phyloP scores from a whole-genome alignment of 2,113 vertebrate genomes.

The Tachycineta bicolor region DNA sequence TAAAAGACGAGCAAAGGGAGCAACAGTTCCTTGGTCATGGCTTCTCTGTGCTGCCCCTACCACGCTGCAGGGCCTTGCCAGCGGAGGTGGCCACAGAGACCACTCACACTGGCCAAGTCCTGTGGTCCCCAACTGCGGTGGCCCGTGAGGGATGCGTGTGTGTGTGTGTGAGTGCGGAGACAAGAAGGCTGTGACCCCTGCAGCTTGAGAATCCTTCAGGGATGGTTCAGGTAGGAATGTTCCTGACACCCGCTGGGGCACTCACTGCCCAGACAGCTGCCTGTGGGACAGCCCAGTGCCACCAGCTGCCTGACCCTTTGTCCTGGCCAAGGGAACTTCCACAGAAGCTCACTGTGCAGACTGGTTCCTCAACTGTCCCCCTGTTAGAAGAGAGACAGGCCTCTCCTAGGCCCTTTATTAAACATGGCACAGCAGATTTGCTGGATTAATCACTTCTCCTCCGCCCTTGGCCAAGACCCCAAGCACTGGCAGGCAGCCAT shows the following conservation, averaged over 20 bases:
- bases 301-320: not conserved
- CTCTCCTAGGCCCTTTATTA: not conserved
- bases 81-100: not conserved
- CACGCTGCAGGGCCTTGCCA: rapidly evolving
- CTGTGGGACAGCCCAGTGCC: not conserved
- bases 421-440: not conserved
- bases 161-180: not conserved
- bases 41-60: rapidly evolving
- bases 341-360: not conserved
- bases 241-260: not conserved
- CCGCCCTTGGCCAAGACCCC: not conserved
- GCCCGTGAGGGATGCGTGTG: rapidly evolving
- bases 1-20: not conserved
- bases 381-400: not conserved
- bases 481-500: not conserved
- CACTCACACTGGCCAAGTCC: rapidly evolving
- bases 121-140: not conserved
- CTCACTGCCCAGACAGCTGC: not conserved
- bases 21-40: rapidly evolving
- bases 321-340: not conserved
- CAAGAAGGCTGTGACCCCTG: not conserved
- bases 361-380: not conserved
- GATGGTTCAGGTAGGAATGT: not conserved
- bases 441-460: not conserved
- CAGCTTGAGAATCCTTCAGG: not conserved